Conservation (phyloP, 2,113 vertebrate species). For the Ammodytes dubius region DNA sequence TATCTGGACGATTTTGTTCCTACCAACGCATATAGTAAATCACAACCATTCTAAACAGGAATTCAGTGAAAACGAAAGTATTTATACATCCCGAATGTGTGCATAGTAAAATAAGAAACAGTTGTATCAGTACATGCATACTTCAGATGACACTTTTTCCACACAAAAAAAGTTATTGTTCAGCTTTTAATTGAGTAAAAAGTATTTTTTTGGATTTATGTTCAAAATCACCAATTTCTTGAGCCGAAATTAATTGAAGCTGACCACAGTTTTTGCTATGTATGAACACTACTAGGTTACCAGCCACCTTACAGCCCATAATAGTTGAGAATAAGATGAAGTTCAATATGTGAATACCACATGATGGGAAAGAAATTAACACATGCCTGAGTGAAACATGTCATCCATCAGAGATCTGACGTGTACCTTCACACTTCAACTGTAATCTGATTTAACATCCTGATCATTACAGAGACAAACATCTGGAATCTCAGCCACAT, state of each 20-base stretch:
- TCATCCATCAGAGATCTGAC: not conserved
- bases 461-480: constrained; percentile 8
- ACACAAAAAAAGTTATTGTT: too few species aligned
- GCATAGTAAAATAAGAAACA: too few species aligned
- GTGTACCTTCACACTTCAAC: not conserved
- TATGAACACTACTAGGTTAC: not conserved
- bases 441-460: not conserved
- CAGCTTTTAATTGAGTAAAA: too few species aligned
- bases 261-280: not conserved
- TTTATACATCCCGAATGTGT: too few species aligned
- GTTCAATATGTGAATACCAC: not conserved
- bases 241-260: not conserved
- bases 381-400: not conserved
- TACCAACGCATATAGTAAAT: too few species aligned
- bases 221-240: too few species aligned
- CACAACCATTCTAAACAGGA: too few species aligned
- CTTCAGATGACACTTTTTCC: too few species aligned
- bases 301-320: not conserved
- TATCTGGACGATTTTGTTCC: too few species aligned
- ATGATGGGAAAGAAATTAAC: not conserved
- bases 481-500: not conserved
- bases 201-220: too few species aligned
- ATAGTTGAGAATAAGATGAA: not conserved
- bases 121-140: too few species aligned
- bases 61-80: too few species aligned